Base-by-base conservation (phyloP, 2,113 vertebrate species). In the Glaucomys volans region DNA sequence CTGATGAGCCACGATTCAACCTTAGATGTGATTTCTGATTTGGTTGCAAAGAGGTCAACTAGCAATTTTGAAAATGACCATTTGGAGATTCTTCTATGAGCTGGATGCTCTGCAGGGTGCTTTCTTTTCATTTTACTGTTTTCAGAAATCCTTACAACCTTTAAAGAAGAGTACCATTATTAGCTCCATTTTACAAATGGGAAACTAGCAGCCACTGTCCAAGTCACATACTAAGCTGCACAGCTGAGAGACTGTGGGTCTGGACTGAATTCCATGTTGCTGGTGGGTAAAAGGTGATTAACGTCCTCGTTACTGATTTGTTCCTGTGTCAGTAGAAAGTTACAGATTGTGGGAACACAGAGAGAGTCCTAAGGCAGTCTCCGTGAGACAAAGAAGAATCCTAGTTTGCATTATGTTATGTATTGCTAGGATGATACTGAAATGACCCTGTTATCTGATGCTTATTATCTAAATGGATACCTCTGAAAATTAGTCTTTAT, bases 31-130 rank as follows among this genome's bases (percentile, higher is more conserved):
- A 50, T n/a, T 59, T 28, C 72, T 35, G 18, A 62, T 8, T 87
- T 57, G 20, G 5, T 71, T 79, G 35, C 40, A 44, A 67, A 92
- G 42, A 69, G 66, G 35, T 96, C 71, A 76, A 95, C 47, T 50
- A 81, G 24, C 57, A 88, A 71, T 79, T 79, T 42, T 37, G 40
- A 87, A 82, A 96, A 86, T 82, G 47, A 83, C 40, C 18, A 74
- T 72, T n/a, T 47, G 32, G 35, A 66, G 32, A 66, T 71, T 84
- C 44, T 75, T 85, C 42, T 81, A 5, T 40, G 74, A 74, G 18
- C 42, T 13, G 24, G 37, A 1, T 62, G 37, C 32, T 66, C 9
- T 57, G n/a, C 50, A 24, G 80, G n/a, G 42, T 10, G 17, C 47
- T 44, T 90, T 50, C 16, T 42, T 32, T 47, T 17, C 20, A 47